Conservation (phyloP, 2,888 invertebrate genomes). For the Orchesellides sinensis region DNA sequence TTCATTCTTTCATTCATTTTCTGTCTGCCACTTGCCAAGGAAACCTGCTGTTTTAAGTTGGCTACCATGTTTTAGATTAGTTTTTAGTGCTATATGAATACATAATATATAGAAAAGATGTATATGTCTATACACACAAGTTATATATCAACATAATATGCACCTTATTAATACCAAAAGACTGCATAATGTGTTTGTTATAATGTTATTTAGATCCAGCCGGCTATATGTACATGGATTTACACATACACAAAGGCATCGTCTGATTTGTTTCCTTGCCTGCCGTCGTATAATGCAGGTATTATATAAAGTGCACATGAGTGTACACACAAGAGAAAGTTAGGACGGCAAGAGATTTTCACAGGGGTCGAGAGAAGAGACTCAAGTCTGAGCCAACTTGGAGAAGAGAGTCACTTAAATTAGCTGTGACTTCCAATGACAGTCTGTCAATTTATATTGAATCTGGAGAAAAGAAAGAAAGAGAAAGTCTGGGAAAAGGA, state of each 20-base stretch:
- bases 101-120: too few species aligned
- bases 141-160: neutral
- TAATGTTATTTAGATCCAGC: neutral
- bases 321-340: neutral
- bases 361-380: neutral
- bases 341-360: neutral
- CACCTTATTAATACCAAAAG: neutral
- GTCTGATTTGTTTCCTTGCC: too few species aligned
- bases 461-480: neutral
- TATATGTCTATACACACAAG: neutral
- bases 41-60: slow-evolving; percentile 4
- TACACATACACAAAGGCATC: too few species aligned
- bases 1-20: slow-evolving; percentile 50
- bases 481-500: neutral
- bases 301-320: too few species aligned
- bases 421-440: slow-evolving; percentile 39
- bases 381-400: too few species aligned
- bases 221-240: neutral
- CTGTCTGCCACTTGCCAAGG: slow-evolving; percentile 2
- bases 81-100: neutral
- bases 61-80: too few species aligned
- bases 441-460: slow-evolving; percentile 54
- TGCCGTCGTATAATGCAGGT: too few species aligned
- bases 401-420: slow-evolving; percentile 23
- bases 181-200: neutral